Conservation (phyloP, 1,140 invertebrate species). For the Globodera rostochiensis region DNA sequence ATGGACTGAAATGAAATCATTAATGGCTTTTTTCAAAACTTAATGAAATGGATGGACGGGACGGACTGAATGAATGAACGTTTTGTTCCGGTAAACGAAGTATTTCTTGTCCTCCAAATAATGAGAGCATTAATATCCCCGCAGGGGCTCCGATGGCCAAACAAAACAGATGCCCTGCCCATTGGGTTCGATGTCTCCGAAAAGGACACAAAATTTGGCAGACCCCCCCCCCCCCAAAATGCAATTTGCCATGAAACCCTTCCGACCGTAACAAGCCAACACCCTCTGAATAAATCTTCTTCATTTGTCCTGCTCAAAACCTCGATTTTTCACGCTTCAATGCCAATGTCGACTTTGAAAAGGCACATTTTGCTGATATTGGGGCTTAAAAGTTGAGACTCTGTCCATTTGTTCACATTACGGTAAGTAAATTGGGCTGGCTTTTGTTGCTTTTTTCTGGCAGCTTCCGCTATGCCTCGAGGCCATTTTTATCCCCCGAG, state of each 20-base stretch:
- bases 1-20: too few species aligned
- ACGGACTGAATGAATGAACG: too few species aligned
- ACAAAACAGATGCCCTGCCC: too few species aligned
- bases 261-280: neutral
- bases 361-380: neutral
- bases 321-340: neutral
- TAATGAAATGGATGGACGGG: too few species aligned
- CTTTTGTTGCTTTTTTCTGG: conserved; percentile 8
- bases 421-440: conserved; percentile 10
- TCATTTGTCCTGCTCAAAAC: neutral
- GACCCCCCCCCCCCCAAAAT: neutral
- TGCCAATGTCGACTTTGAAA: neutral
- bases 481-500: neutral
- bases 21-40: too few species aligned
- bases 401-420: neutral
- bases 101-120: too few species aligned
- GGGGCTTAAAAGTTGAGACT: neutral
- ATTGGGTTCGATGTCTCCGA: neutral
- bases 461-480: neutral
- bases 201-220: neutral
- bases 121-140: too few species aligned
- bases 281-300: neutral
- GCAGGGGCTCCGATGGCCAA: too few species aligned
- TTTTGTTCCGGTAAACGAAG: too few species aligned
- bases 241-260: neutral